A percentile compares a stretch with the other conserved stretches of the same genome.
These are phyloP conservation scores for Geothlypis trichas DNA, from an alignment of 2,113 vertebrate genomes.

Conservation along the genomic window DNA sequence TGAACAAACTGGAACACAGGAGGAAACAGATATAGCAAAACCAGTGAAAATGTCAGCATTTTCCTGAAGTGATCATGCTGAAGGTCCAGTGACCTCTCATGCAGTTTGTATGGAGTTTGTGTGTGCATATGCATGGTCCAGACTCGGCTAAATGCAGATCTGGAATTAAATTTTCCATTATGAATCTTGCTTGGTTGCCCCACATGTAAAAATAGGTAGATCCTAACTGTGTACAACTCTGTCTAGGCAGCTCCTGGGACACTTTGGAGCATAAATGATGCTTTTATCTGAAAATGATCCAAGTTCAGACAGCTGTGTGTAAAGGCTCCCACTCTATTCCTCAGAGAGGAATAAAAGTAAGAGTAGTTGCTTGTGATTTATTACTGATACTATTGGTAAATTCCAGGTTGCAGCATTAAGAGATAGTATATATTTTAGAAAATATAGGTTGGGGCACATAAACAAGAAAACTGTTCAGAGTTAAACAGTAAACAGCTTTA, in stretches of 20 bases:
- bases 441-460: background rate
- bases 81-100: background rate
- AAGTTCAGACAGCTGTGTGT: constrained; percentile 65
- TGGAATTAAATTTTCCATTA: constrained; percentile 42
- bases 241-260: background rate
- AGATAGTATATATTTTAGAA: constrained; percentile 17
- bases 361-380: constrained; percentile 45
- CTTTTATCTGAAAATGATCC: constrained; percentile 9
- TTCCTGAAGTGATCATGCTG: background rate
- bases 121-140: background rate
- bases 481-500: constrained; percentile 1
- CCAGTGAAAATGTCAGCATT: background rate
- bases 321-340: constrained; percentile 6
- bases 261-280: background rate
- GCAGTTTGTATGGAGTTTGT: background rate
- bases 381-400: constrained; percentile 2
- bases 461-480: background rate
- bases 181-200: constrained; percentile 20
- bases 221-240: background rate
- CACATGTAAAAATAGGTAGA: constrained; percentile 22
- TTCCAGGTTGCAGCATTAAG: background rate
- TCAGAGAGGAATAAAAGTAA: background rate
- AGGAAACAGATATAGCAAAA: background rate
- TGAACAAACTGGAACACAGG: background rate
- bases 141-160: background rate